A percentile compares a stretch with the other conserved stretches of the same genome.
Conservation (phyloP, 2,113 vertebrate genomes). For the human (Homo sapiens) region GRCh38 chr4:59538001-59538500, state of each 20-base stretch:
- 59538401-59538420: background rate
- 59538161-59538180: background rate
- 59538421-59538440: background rate
- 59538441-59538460: background rate
- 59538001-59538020: background rate
- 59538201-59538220: background rate
- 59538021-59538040: background rate
- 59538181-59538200: background rate
- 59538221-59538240: background rate
- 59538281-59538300: background rate
- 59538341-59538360: background rate
- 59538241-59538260: background rate
- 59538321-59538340: background rate
- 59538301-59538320: background rate
- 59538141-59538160: background rate
- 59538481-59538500: background rate
- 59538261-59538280: background rate
- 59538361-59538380: background rate
- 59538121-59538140: background rate
- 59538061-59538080: background rate
- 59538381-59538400: background rate
- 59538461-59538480: background rate
- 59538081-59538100: background rate
- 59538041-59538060: background rate
- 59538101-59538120: background rate